A percentile compares a stretch with the other conserved stretches of the same genome.
Evolutionary conservation across 2,113 vertebrate genomes (phyloP).

Genomic region (Tylochromis polylepis): DNA sequence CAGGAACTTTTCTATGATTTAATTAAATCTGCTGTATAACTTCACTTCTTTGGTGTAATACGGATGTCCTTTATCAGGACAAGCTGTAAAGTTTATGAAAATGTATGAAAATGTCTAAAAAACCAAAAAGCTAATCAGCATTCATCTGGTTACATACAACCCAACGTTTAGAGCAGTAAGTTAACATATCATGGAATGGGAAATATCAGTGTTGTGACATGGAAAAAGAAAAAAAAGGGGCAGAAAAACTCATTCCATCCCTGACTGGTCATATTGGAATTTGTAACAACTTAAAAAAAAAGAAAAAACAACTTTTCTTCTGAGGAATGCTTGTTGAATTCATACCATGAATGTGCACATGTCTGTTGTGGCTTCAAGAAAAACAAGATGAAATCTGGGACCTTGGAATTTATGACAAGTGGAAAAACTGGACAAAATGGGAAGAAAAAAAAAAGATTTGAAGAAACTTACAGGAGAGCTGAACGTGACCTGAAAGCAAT

Average conservation of each 20-base stretch:
- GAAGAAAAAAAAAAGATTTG: background rate
- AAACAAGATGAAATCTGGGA: background rate
- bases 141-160: no score
- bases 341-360: conserved; percentile 71
- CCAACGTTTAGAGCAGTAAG: background rate
- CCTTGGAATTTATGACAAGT: conserved; percentile 1
- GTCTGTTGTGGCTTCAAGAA: conserved; percentile 59
- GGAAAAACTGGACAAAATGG: background rate
- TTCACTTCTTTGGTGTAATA: no score
- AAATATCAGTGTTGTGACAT: background rate
- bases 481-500: background rate
- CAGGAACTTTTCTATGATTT: no score
- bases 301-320: no score
- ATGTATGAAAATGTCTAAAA: no score
- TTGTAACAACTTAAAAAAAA: background rate
- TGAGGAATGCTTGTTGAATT: background rate
- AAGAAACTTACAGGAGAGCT: background rate
- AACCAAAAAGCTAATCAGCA: no score
- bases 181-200: background rate
- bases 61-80: no score
- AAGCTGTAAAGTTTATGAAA: no score
- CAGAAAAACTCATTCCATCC: background rate
- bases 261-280: background rate
- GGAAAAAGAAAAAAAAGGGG: background rate
- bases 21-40: no score